Base-by-base conservation (phyloP, 30 jellyfish, hydroid and myxozoan genomes). In the Cassiopea andromeda region DNA sequence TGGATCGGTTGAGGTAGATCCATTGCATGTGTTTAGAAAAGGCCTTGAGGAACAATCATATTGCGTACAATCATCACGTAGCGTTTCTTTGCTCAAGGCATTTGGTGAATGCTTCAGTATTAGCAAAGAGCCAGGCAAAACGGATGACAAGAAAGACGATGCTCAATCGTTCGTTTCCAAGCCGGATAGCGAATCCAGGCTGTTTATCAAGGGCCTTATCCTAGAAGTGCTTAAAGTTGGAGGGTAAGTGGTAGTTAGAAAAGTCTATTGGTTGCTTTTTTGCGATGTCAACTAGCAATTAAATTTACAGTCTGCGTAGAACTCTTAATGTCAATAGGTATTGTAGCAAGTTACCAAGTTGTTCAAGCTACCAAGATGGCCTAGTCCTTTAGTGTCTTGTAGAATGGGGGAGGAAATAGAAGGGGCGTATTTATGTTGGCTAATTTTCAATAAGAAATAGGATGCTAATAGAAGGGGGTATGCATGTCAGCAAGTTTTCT, bases 81-180 rank as follows among this genome's bases (percentile, higher is more conserved):
- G 90, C 46, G 48, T 81, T 44, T 70, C 77, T 75, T 48, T 83
- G 19, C 74, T 83, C 17, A 83, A 83, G 44, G 84, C 69, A 1
- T 83, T 72, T 83, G 64, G 61, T 1, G 69, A 54, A 14, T 16
- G 81, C 44, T 75, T 58, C 10, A 1, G 14, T 46, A 44, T 12
- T 3, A 46, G 27, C 7, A 8, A 50, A 43, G 74, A 6, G 1
- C 17, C 84, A 1, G 69, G 84, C 50, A 70, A n/a, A n/a, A 19
- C 79, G 6, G 1, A 7, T 17, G 79, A 70, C n/a, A 70, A 43
- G 49, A 19, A 5, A 5, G 19, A 4, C 3, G 79, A 70, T 1
- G 19, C 50, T 1, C 8, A 7, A 1, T 19, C 79, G 19, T 7
- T 17, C 9, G 48, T 54, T 3, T 1, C 49, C 54, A 49, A 70